Evolutionary conservation across 1,140 invertebrate species (phyloP).

Genomic region (Delia radicum): DNA sequence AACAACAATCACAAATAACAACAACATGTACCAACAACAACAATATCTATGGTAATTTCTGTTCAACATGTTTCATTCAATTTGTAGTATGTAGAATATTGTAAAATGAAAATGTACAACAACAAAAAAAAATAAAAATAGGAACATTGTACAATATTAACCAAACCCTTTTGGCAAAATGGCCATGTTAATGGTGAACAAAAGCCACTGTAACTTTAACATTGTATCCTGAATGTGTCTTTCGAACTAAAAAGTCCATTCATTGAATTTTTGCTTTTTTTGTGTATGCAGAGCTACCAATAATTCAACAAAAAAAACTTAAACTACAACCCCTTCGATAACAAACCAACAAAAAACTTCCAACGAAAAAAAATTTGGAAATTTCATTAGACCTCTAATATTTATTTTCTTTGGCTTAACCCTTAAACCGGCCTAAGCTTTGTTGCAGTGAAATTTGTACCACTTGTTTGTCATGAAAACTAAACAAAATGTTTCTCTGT

Average conservation of each 20-base stretch:
- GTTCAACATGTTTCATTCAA: background rate
- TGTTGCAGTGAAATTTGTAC: too few relatives aligned
- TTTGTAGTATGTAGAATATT: background rate
- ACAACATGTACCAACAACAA: background rate
- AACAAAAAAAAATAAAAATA: too few relatives aligned
- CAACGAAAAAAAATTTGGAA: background rate
- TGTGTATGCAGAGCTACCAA: too few relatives aligned
- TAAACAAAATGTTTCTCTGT: too few relatives aligned
- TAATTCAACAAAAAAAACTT: too few relatives aligned
- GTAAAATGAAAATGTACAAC: background rate
- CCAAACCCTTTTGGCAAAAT: constrained; percentile 47
- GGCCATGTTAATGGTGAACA: constrained; percentile 54
- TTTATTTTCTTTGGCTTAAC: too few relatives aligned
- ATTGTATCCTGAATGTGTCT: background rate
- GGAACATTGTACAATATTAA: constrained; percentile 28
- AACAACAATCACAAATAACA: background rate
- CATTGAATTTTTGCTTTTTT: too few relatives aligned
- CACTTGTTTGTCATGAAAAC: too few relatives aligned
- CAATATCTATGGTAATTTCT: too few relatives aligned
- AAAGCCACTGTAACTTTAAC: constrained; percentile 34
- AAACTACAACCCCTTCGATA: constrained; percentile 15
- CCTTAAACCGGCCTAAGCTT: too few relatives aligned
- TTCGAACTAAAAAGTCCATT: constrained; percentile 13
- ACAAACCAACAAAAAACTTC: background rate
- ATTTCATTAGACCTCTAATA: background rate